Conservation (phyloP, 2,888 invertebrate species). For the Diadegma fenestrale region DNA sequence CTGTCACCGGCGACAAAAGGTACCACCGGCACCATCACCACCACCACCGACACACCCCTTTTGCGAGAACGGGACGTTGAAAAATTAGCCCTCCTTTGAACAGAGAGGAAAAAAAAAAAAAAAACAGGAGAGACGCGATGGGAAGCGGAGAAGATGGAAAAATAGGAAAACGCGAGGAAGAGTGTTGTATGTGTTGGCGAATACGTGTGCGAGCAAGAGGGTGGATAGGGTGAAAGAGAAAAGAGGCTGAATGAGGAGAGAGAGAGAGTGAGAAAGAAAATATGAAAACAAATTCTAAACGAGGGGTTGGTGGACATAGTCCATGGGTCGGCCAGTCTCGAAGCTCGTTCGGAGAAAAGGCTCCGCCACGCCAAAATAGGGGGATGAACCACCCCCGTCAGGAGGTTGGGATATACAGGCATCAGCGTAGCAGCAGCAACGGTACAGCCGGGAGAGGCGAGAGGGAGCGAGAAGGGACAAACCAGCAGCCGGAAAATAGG, state of each 20-base stretch:
- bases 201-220: constrained; percentile 48
- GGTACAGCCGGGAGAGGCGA: constrained; percentile 29
- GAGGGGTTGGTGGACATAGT: constrained; percentile 69
- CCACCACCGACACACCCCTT: constrained; percentile 57
- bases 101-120: constrained; percentile 48
- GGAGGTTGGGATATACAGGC: constrained; percentile 62
- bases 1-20: constrained; percentile 68
- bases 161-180: constrained; percentile 52
- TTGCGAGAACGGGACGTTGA: constrained; percentile 65
- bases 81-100: constrained; percentile 69
- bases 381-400: constrained; percentile 70
- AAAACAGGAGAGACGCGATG: constrained; percentile 53
- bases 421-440: constrained; percentile 54
- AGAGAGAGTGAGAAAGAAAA: constrained; percentile 39
- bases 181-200: constrained; percentile 29
- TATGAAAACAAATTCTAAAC: constrained; percentile 66
- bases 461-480: constrained; percentile 62
- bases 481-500: constrained; percentile 77
- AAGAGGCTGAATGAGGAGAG: constrained; percentile 32
- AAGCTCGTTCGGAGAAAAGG: constrained; percentile 66
- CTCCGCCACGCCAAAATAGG: constrained; percentile 69
- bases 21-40: constrained; percentile 41
- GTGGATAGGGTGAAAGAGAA: constrained; percentile 60
- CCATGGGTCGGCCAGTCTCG: constrained; percentile 71
- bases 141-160: constrained; percentile 58